Evolutionary conservation across 2,888 invertebrate species (phyloP).

Genomic region (Aethes cnicana): DNA sequence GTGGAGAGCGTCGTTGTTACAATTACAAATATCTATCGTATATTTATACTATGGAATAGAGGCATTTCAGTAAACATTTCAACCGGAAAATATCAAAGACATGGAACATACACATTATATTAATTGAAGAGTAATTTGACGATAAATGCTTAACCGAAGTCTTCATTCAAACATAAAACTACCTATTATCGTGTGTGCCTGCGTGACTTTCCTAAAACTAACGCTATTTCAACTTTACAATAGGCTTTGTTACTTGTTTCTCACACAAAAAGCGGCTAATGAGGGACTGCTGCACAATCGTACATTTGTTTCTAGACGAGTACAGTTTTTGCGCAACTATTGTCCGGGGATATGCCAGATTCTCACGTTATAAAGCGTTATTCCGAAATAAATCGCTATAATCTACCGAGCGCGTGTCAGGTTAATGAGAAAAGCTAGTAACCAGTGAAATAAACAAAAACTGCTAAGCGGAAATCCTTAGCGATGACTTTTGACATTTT

Average conservation of each 20-base stretch:
- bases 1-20: constrained; percentile 45
- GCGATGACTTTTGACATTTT: constrained; percentile 63
- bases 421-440: constrained; percentile 37
- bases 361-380: constrained; percentile 49
- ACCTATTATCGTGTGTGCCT: constrained; percentile 3
- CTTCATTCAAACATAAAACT: not conserved
- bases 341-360: constrained; percentile 53
- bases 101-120: not conserved
- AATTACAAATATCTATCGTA: constrained; percentile 44
- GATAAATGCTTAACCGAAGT: no score
- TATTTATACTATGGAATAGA: no score
- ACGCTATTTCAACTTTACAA: constrained; percentile 36
- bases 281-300: constrained; percentile 42
- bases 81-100: constrained; percentile 2
- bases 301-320: constrained; percentile 45
- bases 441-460: constrained; percentile 38
- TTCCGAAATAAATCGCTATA: constrained; percentile 43
- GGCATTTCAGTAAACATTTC: constrained; percentile 10
- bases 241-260: constrained; percentile 49
- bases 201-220: constrained; percentile 24
- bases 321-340: constrained; percentile 56
- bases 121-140: no score
- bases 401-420: constrained; percentile 13
- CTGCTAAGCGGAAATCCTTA: constrained; percentile 52
- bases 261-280: constrained; percentile 36